These are phyloP conservation scores for Entomyzon cyanotis DNA, from an alignment of 2,113 vertebrate genomes.

Conservation along the genomic window DNA sequence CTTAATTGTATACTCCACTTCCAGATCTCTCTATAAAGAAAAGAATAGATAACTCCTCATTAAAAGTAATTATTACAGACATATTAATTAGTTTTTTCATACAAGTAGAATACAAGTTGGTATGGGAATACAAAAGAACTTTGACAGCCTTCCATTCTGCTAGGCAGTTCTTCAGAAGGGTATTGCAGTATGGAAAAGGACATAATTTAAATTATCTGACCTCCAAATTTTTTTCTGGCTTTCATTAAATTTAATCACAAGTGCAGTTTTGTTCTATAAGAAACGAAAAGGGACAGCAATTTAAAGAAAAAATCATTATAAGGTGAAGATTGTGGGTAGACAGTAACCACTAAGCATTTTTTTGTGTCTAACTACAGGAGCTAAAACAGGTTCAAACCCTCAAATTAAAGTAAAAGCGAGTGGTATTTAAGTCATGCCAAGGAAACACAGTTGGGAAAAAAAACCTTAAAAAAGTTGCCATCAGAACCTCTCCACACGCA, in stretches of 20 bases:
- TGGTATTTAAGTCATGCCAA: not conserved
- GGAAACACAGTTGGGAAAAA: not conserved
- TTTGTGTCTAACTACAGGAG: not conserved
- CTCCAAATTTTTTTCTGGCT: not conserved
- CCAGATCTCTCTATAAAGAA: not conserved
- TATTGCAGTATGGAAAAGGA: not conserved
- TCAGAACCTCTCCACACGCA: not conserved
- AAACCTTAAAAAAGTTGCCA: not conserved
- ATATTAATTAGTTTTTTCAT: not conserved
- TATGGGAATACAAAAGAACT: not conserved
- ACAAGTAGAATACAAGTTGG: not conserved
- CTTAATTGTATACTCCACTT: not conserved
- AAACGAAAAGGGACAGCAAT: not conserved
- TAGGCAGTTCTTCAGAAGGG: not conserved
- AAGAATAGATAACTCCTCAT: not conserved
- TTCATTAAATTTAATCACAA: not conserved
- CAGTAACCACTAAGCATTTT: not conserved
- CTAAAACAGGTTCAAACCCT: not conserved
- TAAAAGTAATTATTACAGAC: not conserved
- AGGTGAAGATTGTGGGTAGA: not conserved
- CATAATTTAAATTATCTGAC: not conserved
- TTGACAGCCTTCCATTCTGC: not conserved
- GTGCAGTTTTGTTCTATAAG: not conserved
- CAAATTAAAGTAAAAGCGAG: not conserved
- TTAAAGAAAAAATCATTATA: not conserved